phyloP scores from a whole-genome alignment of 2,113 vertebrate species.

The Osmerus mordax region DNA sequence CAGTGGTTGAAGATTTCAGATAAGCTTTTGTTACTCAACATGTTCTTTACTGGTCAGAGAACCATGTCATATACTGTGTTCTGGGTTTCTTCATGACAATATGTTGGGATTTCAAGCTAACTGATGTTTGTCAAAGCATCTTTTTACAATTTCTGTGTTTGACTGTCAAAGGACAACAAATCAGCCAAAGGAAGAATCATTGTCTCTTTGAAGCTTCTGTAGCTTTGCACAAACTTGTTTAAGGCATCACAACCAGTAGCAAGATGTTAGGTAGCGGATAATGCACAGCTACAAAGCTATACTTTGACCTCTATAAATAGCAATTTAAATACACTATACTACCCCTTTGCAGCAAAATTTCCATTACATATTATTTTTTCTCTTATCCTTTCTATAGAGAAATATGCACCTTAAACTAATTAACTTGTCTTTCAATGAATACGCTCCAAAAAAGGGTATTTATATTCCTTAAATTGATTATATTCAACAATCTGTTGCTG shows the following conservation, averaged over 20 bases:
- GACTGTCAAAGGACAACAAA: conserved; percentile 40
- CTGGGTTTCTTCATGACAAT: conserved; percentile 29
- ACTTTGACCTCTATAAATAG: conserved; percentile 20
- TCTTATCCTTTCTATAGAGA: conserved; percentile 29
- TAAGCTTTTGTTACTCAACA: conserved; percentile 53
- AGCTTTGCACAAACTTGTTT: conserved; percentile 1
- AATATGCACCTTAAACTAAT: conserved; percentile 62
- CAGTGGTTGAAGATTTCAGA: conserved; percentile 51
- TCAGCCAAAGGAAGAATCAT: conserved; percentile 45
- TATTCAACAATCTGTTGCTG: conserved; percentile 47
- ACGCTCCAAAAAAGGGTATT: conserved; percentile 37
- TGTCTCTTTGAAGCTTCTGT: conserved; percentile 17
- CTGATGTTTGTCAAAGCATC: conserved; percentile 30
- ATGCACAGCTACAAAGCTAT: conserved; percentile 17
- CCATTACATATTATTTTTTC: conserved; percentile 33
- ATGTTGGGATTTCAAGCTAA: conserved; percentile 32
- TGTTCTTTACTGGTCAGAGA: conserved; percentile 48
- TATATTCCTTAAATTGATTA: conserved; percentile 47
- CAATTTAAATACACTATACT: conserved; percentile 35
- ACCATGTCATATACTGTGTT: conserved; percentile 61
- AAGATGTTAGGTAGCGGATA: conserved; percentile 10
- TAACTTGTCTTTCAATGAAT: conserved; percentile 41
- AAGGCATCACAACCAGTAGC: conserved; percentile 17
- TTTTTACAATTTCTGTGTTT: conserved; percentile 45
- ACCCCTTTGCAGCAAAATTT: conserved; percentile 38